Evolutionary conservation across 2,888 invertebrate species (phyloP), one percentile per base, ranked within the genome.

Genomic region (Spicauda simplicius): DNA sequence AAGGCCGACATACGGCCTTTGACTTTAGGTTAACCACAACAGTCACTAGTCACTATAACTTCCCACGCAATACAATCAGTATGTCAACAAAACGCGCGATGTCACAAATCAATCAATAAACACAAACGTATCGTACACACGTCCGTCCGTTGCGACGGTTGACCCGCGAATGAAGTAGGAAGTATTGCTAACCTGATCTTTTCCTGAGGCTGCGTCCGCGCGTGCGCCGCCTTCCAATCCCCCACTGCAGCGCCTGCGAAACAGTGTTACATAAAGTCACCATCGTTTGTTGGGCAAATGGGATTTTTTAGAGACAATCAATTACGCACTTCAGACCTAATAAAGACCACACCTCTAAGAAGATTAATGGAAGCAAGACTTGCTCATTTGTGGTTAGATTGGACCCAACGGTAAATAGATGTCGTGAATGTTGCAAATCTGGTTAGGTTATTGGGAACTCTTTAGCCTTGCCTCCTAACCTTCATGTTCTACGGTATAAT

Each of bases 121-220:
- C 70, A 73, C 25, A 45, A 25, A 10, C 37, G 37, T 12, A 33
- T 33, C 33, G 58, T 20, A 37, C 70, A 72, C 62, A 80, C 88
- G 88, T 82, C 83, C 80, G 83, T 73, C 60, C 82, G 77, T 77
- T 69, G 62, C 79, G 77, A 70, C 76, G 81, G 71, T 72, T 74
- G 73, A 76, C 78, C 76, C 79, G 82, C 85, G 85, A 90, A 86
- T 91, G 90, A 80, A 77, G 79, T 81, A 87, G 76, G 76, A 75
- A 77, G 72, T 72, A 65, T 71, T 59, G 68, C 78, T 69, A 73
- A 81, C 80, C 91, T 90, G 89, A 87, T 90, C 88, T 90, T 90
- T 87, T 89, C 90, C 84, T 86, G 88, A 83, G 88, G 84, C 82
- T 84, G 82, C 85, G 88, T 83, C 71, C 80, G 90, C 88, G 88